These are phyloP conservation scores for Drosophila triauraria DNA, from an alignment of 1,140 invertebrate genomes.

Conservation along the genomic window DNA sequence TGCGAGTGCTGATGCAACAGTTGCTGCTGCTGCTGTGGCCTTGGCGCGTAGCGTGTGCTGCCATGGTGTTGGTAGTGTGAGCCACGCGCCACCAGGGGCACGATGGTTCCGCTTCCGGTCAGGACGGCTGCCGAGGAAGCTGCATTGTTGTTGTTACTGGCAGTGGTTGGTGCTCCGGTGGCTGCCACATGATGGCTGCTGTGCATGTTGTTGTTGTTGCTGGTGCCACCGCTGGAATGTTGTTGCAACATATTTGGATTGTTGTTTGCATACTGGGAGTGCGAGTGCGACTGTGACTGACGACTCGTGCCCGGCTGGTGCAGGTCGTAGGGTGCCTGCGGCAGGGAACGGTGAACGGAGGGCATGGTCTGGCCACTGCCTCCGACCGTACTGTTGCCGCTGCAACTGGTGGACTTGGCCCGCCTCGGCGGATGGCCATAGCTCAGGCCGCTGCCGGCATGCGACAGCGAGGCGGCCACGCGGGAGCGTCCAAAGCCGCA, in stretches of 20 bases:
- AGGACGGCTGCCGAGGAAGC: slow-evolving; percentile 72
- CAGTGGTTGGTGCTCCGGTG: slow-evolving; percentile 51
- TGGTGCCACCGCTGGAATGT: slow-evolving; percentile 53
- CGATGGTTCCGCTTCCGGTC: slow-evolving; percentile 68
- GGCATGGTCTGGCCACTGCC: slow-evolving; percentile 52
- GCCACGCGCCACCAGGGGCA: slow-evolving; percentile 65
- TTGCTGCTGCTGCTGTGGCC: slow-evolving; percentile 59
- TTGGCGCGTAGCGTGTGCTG: slow-evolving; percentile 63
- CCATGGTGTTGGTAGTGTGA: slow-evolving; percentile 61
- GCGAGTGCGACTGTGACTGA: slow-evolving; percentile 43
- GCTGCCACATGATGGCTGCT: slow-evolving; percentile 25
- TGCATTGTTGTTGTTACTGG: slow-evolving; percentile 61
- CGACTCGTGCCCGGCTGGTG: slow-evolving; percentile 67
- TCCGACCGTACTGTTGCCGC: slow-evolving; percentile 27
- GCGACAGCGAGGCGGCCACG: slow-evolving; percentile 81
- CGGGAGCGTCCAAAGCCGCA: slow-evolving; percentile 87
- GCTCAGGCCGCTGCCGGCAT: slow-evolving; percentile 77
- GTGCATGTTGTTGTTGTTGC: slow-evolving; percentile 52
- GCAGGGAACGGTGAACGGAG: slow-evolving; percentile 52
- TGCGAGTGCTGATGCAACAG: slow-evolving; percentile 48
- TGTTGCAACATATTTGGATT: slow-evolving; percentile 63
- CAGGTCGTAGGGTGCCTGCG: slow-evolving; percentile 53
- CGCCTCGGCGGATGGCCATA: slow-evolving; percentile 81
- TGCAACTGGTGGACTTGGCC: slow-evolving; percentile 65
- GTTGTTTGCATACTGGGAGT: slow-evolving; percentile 57